Evolutionary conservation across 2,888 invertebrate genomes (phyloP), one percentile per base, ranked within the genome.

Genomic region (Tetragonisca angustula): DNA sequence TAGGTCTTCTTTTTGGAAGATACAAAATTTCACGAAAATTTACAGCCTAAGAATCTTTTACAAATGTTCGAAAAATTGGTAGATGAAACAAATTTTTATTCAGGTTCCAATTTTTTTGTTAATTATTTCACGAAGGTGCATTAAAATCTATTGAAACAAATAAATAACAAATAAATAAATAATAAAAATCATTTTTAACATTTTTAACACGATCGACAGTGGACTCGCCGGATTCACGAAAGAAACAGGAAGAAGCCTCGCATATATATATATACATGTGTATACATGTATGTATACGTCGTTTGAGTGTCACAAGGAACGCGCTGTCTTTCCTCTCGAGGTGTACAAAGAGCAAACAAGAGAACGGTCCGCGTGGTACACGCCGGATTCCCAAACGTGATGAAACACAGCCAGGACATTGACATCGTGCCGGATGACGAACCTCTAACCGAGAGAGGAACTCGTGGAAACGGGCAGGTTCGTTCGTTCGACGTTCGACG

Each of bases 351-450:
- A 70, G 62, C 88, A 89, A 89, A 87, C 79, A 86, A 61, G 32
- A 52, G 70, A 36, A 27, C 24, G 21, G 13, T n/a, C 27, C 54
- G 69, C 21, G 69, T 52, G 52, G 54, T 54, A 72, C 70, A 83
- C 62, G 82, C 50, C 69, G 81, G 74, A 62, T 83, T 75, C 74
- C 71, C 27, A 79, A 84, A 87, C 73, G 67, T 77, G 83, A 89
- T 67, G 86, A 88, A 86, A 83, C 74, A 61, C 65, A 79, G 78
- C 54, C 71, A 81, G 89, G 83, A 73, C 90, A 76, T 84, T 88
- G 84, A 87, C 85, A 84, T 83, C 79, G 76, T 61, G 13, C 61
- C 69, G 81, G 78, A 81, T 83, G 80, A 84, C 76, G 72, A 67
- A 73, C 62, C 75, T 49, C 61, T 27, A 67, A 67, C 49, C 67